Evolutionary conservation across 2,888 invertebrate genomes (phyloP), one percentile per base, ranked within the genome.

Genomic region (Pheosia gnoma): DNA sequence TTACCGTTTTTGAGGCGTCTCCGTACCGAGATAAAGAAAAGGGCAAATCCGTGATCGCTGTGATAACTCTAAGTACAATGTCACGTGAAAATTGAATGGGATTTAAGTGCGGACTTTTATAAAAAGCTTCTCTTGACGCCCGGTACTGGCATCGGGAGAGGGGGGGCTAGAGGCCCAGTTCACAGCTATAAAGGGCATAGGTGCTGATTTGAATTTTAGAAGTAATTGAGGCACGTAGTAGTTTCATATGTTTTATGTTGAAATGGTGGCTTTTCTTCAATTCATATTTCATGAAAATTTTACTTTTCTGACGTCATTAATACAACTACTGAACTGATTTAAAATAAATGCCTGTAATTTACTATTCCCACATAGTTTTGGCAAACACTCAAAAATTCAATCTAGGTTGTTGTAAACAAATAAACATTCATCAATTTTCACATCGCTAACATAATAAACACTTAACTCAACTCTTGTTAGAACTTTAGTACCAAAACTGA

Each of bases 81-180:
- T 73, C 69, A 65, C 70, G 65, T 59, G 67, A 65, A 77, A 78
- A 79, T 79, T 79, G 72, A 77, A 80, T 77, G 71, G 77, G 72
- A 75, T 75, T 76, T 70, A 66, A 72, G 71, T 71, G 70, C 71
- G 70, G 67, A 62, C 63, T 74, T 75, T 73, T 71, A 66, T 67
- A 60, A 64, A 25, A 51, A 65, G 67, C 67, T 71, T 74, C 72
- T 69, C 65, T 67, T 65, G 59, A 53, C 37, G 37, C 37, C 38
- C 37, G 51, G 51, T 6, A 1, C 13, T 13, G 5, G 36, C 9
- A n/a, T 6, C 52, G 3, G 49, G 6, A 8, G 51, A 25, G 25
- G 51, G 51, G 51, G 25, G 25, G 47, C 47, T 9, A n/a, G n/a
- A 47, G 41, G 11, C 47, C 11, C n/a, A 10, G 11, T 11, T 43